phyloP scores from a whole-genome alignment of 2,888 invertebrate species.

The Linyphia triangularis region DNA sequence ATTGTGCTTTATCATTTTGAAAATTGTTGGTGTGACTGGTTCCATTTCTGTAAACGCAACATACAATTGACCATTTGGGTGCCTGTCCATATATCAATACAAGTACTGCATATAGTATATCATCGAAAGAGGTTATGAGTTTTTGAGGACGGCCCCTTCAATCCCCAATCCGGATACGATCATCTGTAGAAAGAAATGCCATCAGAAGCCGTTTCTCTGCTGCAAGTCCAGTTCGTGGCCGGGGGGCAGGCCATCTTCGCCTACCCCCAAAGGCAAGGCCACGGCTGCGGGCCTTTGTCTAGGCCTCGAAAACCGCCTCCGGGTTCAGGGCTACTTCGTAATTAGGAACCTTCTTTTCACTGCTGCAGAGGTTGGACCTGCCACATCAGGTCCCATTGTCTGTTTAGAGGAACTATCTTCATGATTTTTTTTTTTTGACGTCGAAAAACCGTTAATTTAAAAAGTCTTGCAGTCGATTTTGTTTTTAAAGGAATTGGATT shows the following conservation, averaged over 20 bases:
- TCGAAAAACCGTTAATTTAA: background rate
- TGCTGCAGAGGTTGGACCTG: background rate
- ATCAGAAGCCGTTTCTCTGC: slow-evolving; percentile 30
- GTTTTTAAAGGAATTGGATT: background rate
- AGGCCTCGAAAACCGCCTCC: slow-evolving; percentile 28
- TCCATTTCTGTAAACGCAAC: no score
- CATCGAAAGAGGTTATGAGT: background rate
- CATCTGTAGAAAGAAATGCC: slow-evolving; percentile 17
- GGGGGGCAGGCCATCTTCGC: slow-evolving; percentile 43
- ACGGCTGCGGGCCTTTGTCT: slow-evolving; percentile 71
- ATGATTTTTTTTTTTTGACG: background rate
- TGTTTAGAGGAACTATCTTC: background rate
- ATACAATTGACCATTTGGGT: no score
- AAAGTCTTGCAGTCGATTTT: background rate
- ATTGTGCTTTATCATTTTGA: no score
- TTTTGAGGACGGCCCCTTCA: background rate
- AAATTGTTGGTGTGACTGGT: no score
- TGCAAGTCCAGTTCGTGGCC: slow-evolving; percentile 40
- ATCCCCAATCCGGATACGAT: slow-evolving; percentile 59
- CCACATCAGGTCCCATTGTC: background rate
- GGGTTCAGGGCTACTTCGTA: slow-evolving; percentile 8
- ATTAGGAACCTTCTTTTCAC: slow-evolving; percentile 9
- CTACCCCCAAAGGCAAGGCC: slow-evolving; percentile 73
- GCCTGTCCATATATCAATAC: no score
- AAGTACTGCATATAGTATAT: background rate